phyloP scores from a whole-genome alignment of 2,113 vertebrate genomes.

The Centrocercus urophasianus region DNA sequence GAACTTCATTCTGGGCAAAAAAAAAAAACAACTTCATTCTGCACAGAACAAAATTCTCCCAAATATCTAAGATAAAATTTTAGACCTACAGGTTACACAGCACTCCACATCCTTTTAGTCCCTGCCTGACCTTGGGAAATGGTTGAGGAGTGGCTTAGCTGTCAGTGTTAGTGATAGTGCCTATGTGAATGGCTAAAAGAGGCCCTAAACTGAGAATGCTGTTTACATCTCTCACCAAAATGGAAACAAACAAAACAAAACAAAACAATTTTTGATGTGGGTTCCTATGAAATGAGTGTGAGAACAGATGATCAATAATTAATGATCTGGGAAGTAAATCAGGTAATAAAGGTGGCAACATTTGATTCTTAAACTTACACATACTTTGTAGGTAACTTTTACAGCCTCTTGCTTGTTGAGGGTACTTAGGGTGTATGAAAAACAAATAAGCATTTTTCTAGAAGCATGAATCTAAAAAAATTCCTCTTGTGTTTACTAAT shows the following conservation, averaged over 20 bases:
- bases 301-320: not conserved
- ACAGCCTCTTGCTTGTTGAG: not conserved
- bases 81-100: not conserved
- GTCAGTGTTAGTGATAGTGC: fast-evolving
- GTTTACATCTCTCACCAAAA: not conserved
- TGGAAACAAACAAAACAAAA: not conserved
- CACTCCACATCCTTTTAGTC: not conserved
- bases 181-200: not conserved
- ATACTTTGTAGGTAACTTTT: not conserved
- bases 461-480: not conserved
- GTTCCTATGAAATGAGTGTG: not conserved
- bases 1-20: not conserved
- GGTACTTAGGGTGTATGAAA: not conserved
- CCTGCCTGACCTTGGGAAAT: not conserved
- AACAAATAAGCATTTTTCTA: not conserved
- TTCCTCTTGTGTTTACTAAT: not conserved
- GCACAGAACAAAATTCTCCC: not conserved
- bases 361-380: not conserved
- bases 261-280: not conserved
- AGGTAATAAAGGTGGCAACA: not conserved
- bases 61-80: not conserved
- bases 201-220: not conserved
- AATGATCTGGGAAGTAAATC: not conserved
- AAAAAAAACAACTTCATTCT: no score
- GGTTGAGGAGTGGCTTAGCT: not conserved